Evolutionary conservation across 2,797 vertebrate species (phyloP).

Genomic region (Sarcophilus harrisii): DNA sequence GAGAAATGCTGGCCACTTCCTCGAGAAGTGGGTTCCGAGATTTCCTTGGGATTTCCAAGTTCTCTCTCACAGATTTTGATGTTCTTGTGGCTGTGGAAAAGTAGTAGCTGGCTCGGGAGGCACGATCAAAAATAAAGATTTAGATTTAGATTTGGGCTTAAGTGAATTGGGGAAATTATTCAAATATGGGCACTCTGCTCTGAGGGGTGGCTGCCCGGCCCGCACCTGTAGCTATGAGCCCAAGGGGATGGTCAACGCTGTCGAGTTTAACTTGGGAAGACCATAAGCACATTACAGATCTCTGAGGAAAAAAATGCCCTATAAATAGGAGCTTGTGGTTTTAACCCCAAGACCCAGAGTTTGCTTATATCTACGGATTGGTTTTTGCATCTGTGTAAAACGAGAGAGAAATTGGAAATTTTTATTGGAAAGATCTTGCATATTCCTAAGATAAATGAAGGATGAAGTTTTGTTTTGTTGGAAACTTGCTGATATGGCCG

Average conservation of each 20-base stretch:
- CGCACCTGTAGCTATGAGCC: too few species aligned
- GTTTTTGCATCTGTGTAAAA: not conserved
- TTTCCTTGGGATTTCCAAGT: not conserved
- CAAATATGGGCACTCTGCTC: not conserved
- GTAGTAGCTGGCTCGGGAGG: not conserved
- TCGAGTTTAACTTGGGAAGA: too few species aligned
- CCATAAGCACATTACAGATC: too few species aligned
- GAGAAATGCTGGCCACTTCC: not conserved
- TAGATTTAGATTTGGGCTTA: not conserved
- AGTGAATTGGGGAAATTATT: not conserved
- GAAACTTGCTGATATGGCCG: not conserved
- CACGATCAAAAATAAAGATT: not conserved
- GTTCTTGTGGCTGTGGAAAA: not conserved
- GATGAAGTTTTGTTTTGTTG: not conserved
- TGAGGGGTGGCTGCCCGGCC: too few species aligned
- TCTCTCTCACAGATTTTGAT: not conserved
- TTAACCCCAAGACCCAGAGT: not conserved
- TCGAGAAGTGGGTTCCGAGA: not conserved
- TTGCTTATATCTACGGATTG: not conserved
- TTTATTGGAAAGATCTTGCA: not conserved
- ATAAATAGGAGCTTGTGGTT: not conserved
- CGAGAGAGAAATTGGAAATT: not conserved
- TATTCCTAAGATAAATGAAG: not conserved
- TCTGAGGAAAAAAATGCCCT: not conserved
- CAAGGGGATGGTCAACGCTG: too few species aligned